These are phyloP conservation scores for Machaerirhynchus nigripectus DNA, from an alignment of 2,113 vertebrate genomes.

Conservation along the genomic window DNA sequence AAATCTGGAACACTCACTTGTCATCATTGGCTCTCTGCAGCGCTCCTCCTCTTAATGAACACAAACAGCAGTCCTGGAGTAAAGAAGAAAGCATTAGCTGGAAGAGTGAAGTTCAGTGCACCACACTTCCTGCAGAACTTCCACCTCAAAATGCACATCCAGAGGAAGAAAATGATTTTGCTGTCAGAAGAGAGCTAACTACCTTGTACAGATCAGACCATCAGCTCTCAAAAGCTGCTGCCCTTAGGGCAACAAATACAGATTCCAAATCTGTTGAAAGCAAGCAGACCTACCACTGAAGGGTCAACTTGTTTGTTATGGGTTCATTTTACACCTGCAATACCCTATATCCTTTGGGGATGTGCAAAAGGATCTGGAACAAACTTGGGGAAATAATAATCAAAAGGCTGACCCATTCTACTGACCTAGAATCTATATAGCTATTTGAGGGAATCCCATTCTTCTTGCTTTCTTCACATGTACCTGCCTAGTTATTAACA, in stretches of 20 bases:
- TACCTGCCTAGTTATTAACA: neutral
- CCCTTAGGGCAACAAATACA: neutral
- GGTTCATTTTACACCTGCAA: neutral
- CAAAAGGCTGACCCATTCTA: neutral
- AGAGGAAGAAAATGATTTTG: neutral
- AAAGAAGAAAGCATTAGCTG: neutral
- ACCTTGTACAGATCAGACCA: neutral
- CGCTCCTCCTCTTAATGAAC: slow-evolving; percentile 91
- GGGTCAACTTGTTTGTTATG: neutral
- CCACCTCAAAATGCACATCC: neutral
- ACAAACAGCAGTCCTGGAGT: slow-evolving; percentile 92
- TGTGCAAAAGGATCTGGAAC: neutral
- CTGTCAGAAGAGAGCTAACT: neutral
- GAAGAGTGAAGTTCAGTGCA: neutral
- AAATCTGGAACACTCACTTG: slow-evolving; percentile 80
- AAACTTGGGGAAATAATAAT: neutral
- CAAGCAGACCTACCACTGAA: neutral
- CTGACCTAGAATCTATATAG: neutral
- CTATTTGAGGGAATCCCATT: neutral
- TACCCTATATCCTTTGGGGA: neutral
- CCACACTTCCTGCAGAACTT: neutral
- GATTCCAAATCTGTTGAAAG: neutral
- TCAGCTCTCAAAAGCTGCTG: neutral
- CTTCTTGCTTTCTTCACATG: neutral
- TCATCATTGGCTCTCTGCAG: slow-evolving; percentile 94